Evolutionary conservation across 2,113 vertebrate genomes (phyloP).

Genomic region (Chamaetylas fuelleborni): DNA sequence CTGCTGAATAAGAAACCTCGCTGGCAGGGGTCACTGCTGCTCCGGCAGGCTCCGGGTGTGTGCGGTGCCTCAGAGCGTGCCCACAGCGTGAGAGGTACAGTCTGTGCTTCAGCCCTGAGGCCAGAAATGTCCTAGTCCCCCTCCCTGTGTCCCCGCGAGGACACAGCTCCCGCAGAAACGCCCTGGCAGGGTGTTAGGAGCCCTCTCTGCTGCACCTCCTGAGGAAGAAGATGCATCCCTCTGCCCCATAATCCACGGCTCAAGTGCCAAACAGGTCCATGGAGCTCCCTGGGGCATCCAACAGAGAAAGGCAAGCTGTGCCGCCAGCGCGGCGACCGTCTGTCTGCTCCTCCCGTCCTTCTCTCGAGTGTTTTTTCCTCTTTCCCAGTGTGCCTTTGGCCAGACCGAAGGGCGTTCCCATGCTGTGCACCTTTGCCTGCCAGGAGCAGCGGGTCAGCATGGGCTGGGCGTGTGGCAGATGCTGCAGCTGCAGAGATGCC

Average conservation of each 20-base stretch:
- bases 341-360: not conserved
- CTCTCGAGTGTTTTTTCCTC: not conserved
- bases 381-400: not conserved
- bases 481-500: not conserved
- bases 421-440: not conserved
- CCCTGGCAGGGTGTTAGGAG: not conserved
- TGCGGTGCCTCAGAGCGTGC: not conserved
- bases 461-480: rapidly evolving
- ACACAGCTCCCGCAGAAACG: not conserved
- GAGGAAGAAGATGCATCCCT: not conserved
- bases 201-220: not conserved
- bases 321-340: not conserved
- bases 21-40: not conserved
- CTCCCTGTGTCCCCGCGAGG: not conserved
- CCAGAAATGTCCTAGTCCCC: not conserved
- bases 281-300: not conserved
- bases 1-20: rapidly evolving
- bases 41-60: not conserved
- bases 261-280: not conserved
- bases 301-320: not conserved
- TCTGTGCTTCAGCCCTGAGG: not conserved
- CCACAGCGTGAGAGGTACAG: rapidly evolving
- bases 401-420: not conserved
- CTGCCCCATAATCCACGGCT: not conserved
- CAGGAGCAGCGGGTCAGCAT: not conserved